Conservation (phyloP, 2,888 invertebrate species). For the Teinopalpus imperialis region DNA sequence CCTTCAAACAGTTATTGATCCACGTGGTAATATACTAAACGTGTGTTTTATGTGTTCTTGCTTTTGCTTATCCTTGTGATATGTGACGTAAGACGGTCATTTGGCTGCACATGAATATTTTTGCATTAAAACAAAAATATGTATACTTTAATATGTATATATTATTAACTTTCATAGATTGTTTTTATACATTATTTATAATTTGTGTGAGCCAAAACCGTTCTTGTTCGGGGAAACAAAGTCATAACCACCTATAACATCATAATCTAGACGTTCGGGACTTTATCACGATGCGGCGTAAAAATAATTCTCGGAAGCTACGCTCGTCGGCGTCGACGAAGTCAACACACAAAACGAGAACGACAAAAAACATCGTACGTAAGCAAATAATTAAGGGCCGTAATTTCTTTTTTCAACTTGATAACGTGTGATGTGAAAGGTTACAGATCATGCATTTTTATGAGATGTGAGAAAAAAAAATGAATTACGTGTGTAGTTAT, state of each 20-base stretch:
- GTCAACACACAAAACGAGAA: slow-evolving; percentile 5
- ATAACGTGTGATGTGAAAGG: not conserved
- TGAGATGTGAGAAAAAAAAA: slow-evolving; percentile 1
- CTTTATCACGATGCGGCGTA: slow-evolving; percentile 21
- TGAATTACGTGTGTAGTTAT: not conserved
- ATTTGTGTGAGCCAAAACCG: not conserved
- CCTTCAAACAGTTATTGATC: slow-evolving; percentile 17
- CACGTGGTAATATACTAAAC: slow-evolving; percentile 18
- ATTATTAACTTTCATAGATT: too few species aligned
- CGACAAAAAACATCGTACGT: slow-evolving; percentile 17
- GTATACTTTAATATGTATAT: not conserved
- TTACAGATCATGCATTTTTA: slow-evolving; percentile 2
- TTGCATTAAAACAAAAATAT: slow-evolving; percentile 1
- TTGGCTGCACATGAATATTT: not conserved
- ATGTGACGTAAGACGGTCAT: slow-evolving; percentile 11
- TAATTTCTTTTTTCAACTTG: slow-evolving; percentile 1
- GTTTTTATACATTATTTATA: slow-evolving; percentile 8
- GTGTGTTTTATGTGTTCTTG: slow-evolving; percentile 3
- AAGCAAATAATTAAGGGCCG: slow-evolving; percentile 12
- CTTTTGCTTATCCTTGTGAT: too few species aligned
- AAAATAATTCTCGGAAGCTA: slow-evolving; percentile 23
- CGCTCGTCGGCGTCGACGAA: not conserved
- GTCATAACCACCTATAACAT: not conserved
- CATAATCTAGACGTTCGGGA: slow-evolving; percentile 1
- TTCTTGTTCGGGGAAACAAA: not conserved